phyloP scores from a whole-genome alignment of 2,888 invertebrate genomes.

The Athalia rosae region DNA sequence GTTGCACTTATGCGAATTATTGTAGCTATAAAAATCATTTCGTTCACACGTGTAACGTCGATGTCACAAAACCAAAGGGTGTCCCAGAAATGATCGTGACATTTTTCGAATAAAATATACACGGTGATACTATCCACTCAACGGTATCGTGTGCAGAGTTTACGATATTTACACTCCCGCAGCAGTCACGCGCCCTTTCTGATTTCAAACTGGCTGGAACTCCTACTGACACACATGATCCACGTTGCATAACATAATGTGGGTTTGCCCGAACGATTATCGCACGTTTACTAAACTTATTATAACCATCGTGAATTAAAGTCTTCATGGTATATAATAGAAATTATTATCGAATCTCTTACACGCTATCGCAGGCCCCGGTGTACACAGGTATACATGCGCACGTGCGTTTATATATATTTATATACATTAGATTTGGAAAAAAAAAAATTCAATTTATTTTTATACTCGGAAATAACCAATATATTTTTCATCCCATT shows the following conservation, averaged over 20 bases:
- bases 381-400: too few species aligned
- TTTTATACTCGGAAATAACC: not conserved
- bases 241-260: constrained; percentile 8
- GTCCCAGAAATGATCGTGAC: too few species aligned
- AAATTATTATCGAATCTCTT: too few species aligned
- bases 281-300: not conserved
- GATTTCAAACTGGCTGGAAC: constrained; percentile 34
- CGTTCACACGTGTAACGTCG: too few species aligned
- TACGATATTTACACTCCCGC: constrained; percentile 15
- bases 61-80: too few species aligned
- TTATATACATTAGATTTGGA: not conserved
- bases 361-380: too few species aligned
- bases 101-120: too few species aligned
- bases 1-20: too few species aligned
- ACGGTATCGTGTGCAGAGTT: not conserved
- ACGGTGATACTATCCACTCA: not conserved
- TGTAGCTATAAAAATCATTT: too few species aligned
- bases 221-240: constrained; percentile 34
- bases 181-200: constrained; percentile 13
- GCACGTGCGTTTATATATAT: too few species aligned
- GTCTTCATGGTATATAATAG: not conserved
- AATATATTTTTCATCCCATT: not conserved
- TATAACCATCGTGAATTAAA: not conserved
- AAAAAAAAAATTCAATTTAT: not conserved
- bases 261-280: not conserved